Conservation (phyloP, 2,113 vertebrate genomes). For the Electrona antarctica region DNA sequence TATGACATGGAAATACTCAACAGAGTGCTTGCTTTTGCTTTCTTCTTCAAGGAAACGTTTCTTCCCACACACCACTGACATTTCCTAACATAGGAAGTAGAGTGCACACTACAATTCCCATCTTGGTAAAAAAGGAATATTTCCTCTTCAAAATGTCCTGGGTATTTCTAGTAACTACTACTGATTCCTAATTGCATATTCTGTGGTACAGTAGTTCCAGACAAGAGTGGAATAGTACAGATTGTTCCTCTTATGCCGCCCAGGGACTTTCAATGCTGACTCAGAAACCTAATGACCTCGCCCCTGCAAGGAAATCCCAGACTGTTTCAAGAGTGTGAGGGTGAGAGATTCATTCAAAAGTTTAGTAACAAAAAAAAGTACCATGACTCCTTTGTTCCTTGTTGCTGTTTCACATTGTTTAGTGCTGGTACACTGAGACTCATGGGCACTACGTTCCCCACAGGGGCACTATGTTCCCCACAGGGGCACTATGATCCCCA, state of each 20-base stretch:
- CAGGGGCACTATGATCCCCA: no score
- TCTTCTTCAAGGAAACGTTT: slow-evolving; percentile 7
- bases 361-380: not conserved
- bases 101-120: slow-evolving; percentile 9
- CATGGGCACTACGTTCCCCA: no score
- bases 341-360: slow-evolving; percentile 1
- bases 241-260: slow-evolving; percentile 52
- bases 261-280: slow-evolving; percentile 67
- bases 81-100: slow-evolving; percentile 7
- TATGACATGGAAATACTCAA: no score
- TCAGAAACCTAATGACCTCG: slow-evolving; percentile 66
- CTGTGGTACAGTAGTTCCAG: not conserved
- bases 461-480: no score
- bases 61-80: slow-evolving; percentile 21
- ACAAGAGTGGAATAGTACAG: slow-evolving; percentile 43
- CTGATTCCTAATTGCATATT: slow-evolving; percentile 8
- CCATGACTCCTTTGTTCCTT: not conserved
- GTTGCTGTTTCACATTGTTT: no score
- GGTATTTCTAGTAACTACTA: not conserved
- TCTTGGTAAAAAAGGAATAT: slow-evolving; percentile 1
- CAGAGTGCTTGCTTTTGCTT: no score
- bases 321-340: slow-evolving; percentile 43
- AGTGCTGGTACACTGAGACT: no score
- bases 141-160: slow-evolving; percentile 28
- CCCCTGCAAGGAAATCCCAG: slow-evolving; percentile 72